Conservation (phyloP, 2,113 vertebrate species). For the Aldabrachelys gigantea region DNA sequence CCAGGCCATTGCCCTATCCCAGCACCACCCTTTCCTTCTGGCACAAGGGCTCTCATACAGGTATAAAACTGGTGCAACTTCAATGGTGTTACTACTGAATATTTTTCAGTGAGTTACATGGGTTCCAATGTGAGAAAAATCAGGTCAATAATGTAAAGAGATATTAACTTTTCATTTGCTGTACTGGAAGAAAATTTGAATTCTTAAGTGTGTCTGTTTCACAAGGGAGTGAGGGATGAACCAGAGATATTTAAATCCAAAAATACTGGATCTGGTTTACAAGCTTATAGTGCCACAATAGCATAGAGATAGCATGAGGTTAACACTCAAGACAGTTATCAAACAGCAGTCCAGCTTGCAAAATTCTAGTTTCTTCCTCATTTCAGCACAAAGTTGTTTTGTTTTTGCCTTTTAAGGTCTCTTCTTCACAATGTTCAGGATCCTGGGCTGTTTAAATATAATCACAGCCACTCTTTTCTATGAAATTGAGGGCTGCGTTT, state of each 20-base stretch:
- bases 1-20: fast-evolving
- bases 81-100: no score
- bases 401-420: neutral
- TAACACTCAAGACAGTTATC: neutral
- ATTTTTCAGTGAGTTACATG: fast-evolving
- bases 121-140: fast-evolving
- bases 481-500: neutral
- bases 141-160: fast-evolving
- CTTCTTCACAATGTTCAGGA: neutral
- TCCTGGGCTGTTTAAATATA: neutral
- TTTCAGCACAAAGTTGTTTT: neutral
- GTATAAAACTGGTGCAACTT: fast-evolving
- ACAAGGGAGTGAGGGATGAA: neutral
- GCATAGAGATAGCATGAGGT: neutral
- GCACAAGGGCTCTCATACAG: fast-evolving
- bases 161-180: neutral
- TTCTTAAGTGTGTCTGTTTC: neutral
- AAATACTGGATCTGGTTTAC: constrained; percentile 6
- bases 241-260: constrained; percentile 26
- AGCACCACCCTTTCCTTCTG: neutral
- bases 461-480: neutral
- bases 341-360: neutral
- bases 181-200: neutral
- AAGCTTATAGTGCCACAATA: neutral
- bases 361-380: neutral